Evolutionary conservation across 2,797 vertebrate genomes (phyloP), one percentile per base, ranked within the genome.

Genomic region (Thunnus albacares): DNA sequence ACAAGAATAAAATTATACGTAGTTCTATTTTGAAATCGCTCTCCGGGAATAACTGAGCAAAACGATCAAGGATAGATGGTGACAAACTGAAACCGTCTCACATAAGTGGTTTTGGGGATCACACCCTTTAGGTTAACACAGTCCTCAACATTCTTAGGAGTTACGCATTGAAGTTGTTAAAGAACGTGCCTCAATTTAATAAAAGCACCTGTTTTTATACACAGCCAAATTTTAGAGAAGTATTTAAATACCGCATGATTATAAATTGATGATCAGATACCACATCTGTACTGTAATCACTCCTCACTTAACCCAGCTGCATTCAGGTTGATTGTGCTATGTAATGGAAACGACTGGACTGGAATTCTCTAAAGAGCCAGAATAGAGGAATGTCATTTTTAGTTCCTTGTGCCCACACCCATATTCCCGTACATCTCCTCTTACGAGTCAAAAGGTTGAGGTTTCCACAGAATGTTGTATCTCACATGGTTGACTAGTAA

Each of bases 381-480:
- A 82, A 59, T 45, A 64, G 59, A 88, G 75, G 60, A 82, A 88
- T 87, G 67, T 80, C 26, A 80, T 87, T 84, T 74, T 63, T 66
- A 80, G 81, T 87, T 65, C 72, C 24, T 71, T 26, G 61, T 91
- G 84, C 87, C 89, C 77, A 80, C 82, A 80, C 87, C 85, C 85
- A 85, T 80, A 79, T 61, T 77, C 80, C 66, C 38, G 52, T 69
- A 81, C 58, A 77, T 86, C 80, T 79, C 83, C 57, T 73, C 82
- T 81, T 82, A 79, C 38, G 33, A 91, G 83, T 83, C 78, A 87
- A 91, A 88, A 90, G 87, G 86, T 87, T 84, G 85, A 91, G 89
- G 88, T 91, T 89, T 93, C 82, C 71, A 82, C 85, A 88, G 63
- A 91, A 91, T 88, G 88, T 89, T 93, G 90, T 89, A 89, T 93